Base-by-base conservation (phyloP, 2,888 invertebrate species). In the Barypeithes pellucidus region DNA sequence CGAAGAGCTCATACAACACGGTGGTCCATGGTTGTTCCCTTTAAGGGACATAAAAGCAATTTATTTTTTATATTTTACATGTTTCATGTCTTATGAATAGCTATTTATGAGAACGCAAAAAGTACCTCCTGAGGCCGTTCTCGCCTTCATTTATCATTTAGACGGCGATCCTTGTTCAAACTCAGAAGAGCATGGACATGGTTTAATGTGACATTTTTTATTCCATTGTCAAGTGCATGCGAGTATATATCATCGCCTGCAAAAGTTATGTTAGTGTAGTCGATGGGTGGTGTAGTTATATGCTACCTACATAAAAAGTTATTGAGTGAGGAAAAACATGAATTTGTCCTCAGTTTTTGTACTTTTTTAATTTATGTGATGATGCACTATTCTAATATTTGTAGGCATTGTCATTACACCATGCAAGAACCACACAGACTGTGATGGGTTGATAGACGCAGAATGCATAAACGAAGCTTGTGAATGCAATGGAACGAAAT, bases 391-490 rank as follows among this genome's bases (percentile, higher is more conserved):
- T 39, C 39, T 39, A 12, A n/a, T 8, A 11, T 39, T n/a, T 39
- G n/a, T 39, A n/a, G 12, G 4, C 8, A 1, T n/a, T n/a, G 39
- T n/a, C n/a, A 1, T 43, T 1, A 43, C 7, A 16, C 79, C 81
- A 3, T 82, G 82, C 50, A 20, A 57, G 11, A 54, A 39, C 3
- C 62, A 80, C 45, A 61, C 69, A 2, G 79, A 81, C 22, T 82
- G 82, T 61, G 60, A 54, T 0, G 18, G 62, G 9, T 73, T 78
- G 1, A 22, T 68, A 50, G 77, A 79, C 61, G 72, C 75, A 20
- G 77, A 39, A 33, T 82, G 82, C 3, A 22, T 68, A 50, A 77
- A 79, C 61, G 72, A 75, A 20, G 77, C 22, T 20, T 82, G 82
- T 67, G 73, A 76, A 20, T 82, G 82, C 59, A 75, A 77, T 59